These are phyloP conservation scores for Chromoteleia sp. DNA, from an alignment of 2,888 invertebrate genomes.

Conservation along the genomic window DNA sequence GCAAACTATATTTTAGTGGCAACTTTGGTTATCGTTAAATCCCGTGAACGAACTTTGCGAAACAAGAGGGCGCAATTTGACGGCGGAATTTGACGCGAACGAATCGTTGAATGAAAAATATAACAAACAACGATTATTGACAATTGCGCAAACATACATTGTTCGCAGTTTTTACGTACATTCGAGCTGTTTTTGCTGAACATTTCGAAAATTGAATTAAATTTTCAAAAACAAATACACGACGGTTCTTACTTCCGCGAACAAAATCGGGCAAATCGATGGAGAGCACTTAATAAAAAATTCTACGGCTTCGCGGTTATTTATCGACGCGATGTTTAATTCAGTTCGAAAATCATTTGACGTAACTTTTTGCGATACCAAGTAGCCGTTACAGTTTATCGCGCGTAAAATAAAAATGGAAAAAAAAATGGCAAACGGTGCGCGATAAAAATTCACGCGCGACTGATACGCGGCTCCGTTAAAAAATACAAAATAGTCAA, in stretches of 20 bases:
- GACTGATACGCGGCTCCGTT: neutral
- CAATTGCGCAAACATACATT: conserved; percentile 18
- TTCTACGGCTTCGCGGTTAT: conserved; percentile 13
- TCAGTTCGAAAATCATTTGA: conserved; percentile 38
- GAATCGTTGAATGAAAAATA: conserved; percentile 38
- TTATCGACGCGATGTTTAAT: conserved; percentile 16
- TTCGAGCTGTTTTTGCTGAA: neutral
- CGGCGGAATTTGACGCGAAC: conserved; percentile 5
- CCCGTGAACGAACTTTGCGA: conserved; percentile 18
- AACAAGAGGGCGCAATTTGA: conserved; percentile 37
- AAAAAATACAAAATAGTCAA: conserved; percentile 17
- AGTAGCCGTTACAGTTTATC: conserved; percentile 36
- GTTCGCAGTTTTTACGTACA: conserved; percentile 20
- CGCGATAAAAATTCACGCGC: conserved; percentile 28
- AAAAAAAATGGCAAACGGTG: conserved; percentile 17
- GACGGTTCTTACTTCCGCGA: neutral
- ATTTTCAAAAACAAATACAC: conserved; percentile 17
- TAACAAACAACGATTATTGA: conserved; percentile 23
- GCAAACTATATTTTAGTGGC: conserved; percentile 21
- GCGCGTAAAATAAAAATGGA: conserved; percentile 22
- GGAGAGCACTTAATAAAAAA: conserved; percentile 8
- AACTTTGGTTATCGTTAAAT: conserved; percentile 25
- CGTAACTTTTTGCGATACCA: conserved; percentile 16
- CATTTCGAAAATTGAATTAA: conserved; percentile 28
- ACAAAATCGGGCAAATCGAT: neutral